These are phyloP conservation scores for Adelphocoris suturalis DNA, from an alignment of 2,888 invertebrate species.

Conservation along the genomic window DNA sequence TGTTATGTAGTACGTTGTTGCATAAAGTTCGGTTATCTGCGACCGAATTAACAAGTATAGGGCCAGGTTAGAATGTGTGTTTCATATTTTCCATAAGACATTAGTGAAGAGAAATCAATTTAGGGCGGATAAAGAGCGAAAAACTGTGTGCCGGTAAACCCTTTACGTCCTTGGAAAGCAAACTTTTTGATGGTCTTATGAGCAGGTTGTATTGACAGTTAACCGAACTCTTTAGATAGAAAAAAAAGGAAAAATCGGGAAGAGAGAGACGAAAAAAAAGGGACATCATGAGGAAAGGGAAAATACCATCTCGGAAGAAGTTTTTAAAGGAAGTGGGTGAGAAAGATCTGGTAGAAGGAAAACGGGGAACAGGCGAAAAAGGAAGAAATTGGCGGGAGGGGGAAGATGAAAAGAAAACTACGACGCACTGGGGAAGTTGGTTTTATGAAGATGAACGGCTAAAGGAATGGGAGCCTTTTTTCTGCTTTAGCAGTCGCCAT, in stretches of 20 bases:
- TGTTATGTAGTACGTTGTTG: too few relatives aligned
- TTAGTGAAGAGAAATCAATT: neutral
- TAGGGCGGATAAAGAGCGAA: neutral
- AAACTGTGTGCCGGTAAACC: neutral
- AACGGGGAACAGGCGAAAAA: neutral
- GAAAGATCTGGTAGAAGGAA: neutral
- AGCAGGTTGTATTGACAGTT: constrained; percentile 62
- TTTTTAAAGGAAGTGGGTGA: constrained; percentile 5
- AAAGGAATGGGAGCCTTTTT: constrained; percentile 15
- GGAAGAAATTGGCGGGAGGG: too few relatives aligned
- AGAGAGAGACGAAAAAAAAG: neutral
- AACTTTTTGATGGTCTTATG: constrained; percentile 44
- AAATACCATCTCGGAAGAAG: constrained; percentile 22
- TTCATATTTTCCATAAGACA: too few relatives aligned
- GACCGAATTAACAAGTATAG: too few relatives aligned
- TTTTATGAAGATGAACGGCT: constrained; percentile 63
- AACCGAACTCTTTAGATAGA: neutral
- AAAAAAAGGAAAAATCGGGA: neutral
- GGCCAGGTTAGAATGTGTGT: too few relatives aligned
- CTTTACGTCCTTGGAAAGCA: neutral
- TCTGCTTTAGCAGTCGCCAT: constrained; percentile 22
- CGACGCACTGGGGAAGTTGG: constrained; percentile 55
- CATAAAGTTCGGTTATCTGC: too few relatives aligned
- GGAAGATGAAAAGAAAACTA: constrained; percentile 1
- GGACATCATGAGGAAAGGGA: neutral